Base-by-base conservation (phyloP, 2,888 invertebrate genomes). In the Zygaena filipendulae region DNA sequence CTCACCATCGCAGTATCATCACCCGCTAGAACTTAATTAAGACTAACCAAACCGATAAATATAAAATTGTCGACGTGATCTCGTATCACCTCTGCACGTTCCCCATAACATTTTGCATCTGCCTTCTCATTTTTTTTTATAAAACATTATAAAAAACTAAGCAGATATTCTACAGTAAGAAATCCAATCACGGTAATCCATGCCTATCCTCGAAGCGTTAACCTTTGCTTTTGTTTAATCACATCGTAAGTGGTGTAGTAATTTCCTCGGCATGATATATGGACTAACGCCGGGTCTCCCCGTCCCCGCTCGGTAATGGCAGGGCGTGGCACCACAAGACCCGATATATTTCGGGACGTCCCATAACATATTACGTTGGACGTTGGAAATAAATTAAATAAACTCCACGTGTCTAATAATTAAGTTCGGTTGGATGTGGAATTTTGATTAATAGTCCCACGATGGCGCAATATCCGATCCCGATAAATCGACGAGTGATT, bases 341-440 rank as follows among this genome's bases (percentile, higher is more conserved):
- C 39, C 47, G 46, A 49, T 50, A 42, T 42, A 50, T 49, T 52
- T 48, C 48, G 51, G 56, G 49, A 49, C 57, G 51, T 52, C 59
- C 59, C 57, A 43, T 51, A 48, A 44, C 48, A 42, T 43, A 48
- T 52, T n/a, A n/a, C n/a, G 7, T 4, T 44, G 45, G 41, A 39
- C 45, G 50, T 45, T 47, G 47, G n/a, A 56, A 60, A 61, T 60
- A 59, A 60, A 61, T 59, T 60, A 61, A 61, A 59, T 56, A 59
- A 59, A 54, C 44, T 50, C 42, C n/a, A 7, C 7, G 45, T 48
- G 52, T 60, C 58, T 57, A 61, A 59, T 61, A 58, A 64, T 61
- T 63, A 63, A 55, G 49, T 49, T 49, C 38, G 48, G 51, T 33
- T n/a, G 45, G 45, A 45, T 43, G 42, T 47, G 53, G 47, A 51